Conservation (phyloP, 2,888 invertebrate species). For the Mimachlamys varia region DNA sequence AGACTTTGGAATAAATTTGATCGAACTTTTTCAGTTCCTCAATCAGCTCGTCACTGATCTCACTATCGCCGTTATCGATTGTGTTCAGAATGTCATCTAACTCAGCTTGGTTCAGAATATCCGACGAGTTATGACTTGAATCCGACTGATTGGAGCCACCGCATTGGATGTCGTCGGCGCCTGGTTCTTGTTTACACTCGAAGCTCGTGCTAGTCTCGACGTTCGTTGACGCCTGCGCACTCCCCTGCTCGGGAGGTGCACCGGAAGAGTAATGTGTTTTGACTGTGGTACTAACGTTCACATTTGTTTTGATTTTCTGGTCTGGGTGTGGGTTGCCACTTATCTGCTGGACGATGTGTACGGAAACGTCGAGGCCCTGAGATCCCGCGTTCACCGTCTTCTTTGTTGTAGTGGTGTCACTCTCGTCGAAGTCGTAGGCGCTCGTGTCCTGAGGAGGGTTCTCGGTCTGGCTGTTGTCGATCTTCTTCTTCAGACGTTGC, state of each 20-base stretch:
- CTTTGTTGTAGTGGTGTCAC: conserved; percentile 59
- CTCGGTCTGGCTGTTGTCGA: conserved; percentile 64
- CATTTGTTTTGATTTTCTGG: conserved; percentile 89
- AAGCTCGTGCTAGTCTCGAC: conserved; percentile 67
- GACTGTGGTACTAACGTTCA: conserved; percentile 90
- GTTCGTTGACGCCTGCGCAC: conserved; percentile 47
- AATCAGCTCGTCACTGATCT: conserved; percentile 57
- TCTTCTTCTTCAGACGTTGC: conserved; percentile 73
- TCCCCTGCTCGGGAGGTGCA: conserved; percentile 40
- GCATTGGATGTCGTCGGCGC: conserved; percentile 61
- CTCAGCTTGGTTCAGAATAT: conserved; percentile 69
- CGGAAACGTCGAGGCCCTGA: conserved; percentile 86
- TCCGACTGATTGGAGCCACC: conserved; percentile 54
- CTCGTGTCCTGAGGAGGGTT: conserved; percentile 59
- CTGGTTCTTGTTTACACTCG: conserved; percentile 86
- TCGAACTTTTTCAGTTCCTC: conserved; percentile 74
- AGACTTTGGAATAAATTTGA: conserved; percentile 64
- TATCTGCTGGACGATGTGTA: conserved; percentile 94
- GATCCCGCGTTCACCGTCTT: conserved; percentile 52
- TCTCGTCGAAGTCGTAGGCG: conserved; percentile 69
- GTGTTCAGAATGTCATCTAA: conserved; percentile 85
- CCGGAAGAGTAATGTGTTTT: conserved; percentile 85
- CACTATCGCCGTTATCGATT: conserved; percentile 88
- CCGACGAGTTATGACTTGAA: conserved; percentile 59
- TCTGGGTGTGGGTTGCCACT: conserved; percentile 81